Base-by-base conservation (phyloP, 92 coral and sea anemone species). In the Plumapathes pennacea region DNA sequence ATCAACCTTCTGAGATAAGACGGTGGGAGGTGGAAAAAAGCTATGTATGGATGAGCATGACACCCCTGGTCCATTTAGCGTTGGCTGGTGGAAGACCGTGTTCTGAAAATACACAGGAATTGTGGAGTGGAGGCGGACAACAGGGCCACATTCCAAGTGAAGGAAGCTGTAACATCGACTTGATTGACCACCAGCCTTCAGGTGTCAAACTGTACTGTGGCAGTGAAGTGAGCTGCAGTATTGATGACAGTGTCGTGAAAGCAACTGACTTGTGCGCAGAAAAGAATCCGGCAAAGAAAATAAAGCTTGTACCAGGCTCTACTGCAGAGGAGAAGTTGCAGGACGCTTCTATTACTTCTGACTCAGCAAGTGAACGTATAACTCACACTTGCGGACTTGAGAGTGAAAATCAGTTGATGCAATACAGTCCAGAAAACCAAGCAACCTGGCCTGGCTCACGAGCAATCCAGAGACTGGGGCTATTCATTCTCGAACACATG, bases 21-120 rank as follows among this genome's bases (percentile, higher is more conserved):
- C 39, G 11, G 12, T 80, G 45, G 50, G 80, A 85, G 50, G 53
- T 19, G 31, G 50, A 46, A 8, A 66, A 67, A 29, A 30, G 37
- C 50, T 85, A 85, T 20, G 94, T 85, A 2, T 85, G 94, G 94
- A 71, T 85, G 57, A 74, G 84, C n/a, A 59, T 85, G 10, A 66
- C 66, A n/a, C 92, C 92, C 0, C 57, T 85, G 17, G 69, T 85
- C 14, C 87, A 80, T 39, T 42, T 85, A 24, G 87, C 80, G 15
- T 85, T 80, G 54, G 76, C 92, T 8, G 40, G 58, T 12, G 85
- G 85, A 1, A 5, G n/a, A n/a, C n/a, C n/a, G n/a, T n/a, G n/a
- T n/a, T n/a, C n/a, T n/a, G n/a, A n/a, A n/a, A n/a, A n/a, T n/a
- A n/a, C n/a, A n/a, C n/a, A n/a, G n/a, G n/a, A n/a, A n/a, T n/a